Conservation (phyloP, 2,888 invertebrate species). For the Druceiella hillmani region DNA sequence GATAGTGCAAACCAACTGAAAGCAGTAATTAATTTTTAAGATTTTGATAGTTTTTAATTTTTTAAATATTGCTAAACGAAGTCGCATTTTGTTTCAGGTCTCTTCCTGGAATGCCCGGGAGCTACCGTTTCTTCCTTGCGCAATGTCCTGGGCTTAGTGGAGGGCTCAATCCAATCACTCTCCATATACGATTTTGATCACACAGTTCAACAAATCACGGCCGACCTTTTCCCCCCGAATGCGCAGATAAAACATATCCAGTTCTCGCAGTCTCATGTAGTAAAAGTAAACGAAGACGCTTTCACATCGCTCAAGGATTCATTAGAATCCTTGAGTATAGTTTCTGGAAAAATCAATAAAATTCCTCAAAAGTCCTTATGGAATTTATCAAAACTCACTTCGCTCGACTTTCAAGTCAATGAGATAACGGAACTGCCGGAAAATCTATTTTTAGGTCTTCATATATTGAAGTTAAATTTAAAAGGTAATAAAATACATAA, state of each 20-base stretch:
- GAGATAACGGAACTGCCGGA: conserved; percentile 76
- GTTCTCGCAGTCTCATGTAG: conserved; percentile 70
- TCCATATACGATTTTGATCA: conserved; percentile 86
- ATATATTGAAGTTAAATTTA: conserved; percentile 73
- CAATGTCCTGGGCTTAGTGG: conserved; percentile 65
- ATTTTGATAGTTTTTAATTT: too few species aligned
- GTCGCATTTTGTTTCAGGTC: conserved; percentile 45
- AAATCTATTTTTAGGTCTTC: conserved; percentile 79
- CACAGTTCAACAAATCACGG: conserved; percentile 67
- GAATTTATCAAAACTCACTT: conserved; percentile 63
- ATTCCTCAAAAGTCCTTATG: conserved; percentile 74
- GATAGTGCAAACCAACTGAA: too few species aligned
- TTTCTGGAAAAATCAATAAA: conserved; percentile 66
- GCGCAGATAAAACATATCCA: conserved; percentile 67
- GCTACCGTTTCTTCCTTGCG: conserved; percentile 71
- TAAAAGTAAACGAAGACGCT: conserved; percentile 64
- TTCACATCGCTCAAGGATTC: conserved; percentile 63
- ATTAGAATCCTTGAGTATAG: conserved; percentile 69
- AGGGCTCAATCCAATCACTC: conserved; percentile 71
- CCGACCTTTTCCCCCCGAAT: conserved; percentile 68
- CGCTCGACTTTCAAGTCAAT: conserved; percentile 81
- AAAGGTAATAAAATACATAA: conserved; percentile 78
- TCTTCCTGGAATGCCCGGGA: conserved; percentile 85
- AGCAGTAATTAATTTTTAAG: too few species aligned
- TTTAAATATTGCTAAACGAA: not conserved